These are phyloP conservation scores for Palaemon carinicauda DNA, from an alignment of 1,140 invertebrate species.

Conservation along the genomic window DNA sequence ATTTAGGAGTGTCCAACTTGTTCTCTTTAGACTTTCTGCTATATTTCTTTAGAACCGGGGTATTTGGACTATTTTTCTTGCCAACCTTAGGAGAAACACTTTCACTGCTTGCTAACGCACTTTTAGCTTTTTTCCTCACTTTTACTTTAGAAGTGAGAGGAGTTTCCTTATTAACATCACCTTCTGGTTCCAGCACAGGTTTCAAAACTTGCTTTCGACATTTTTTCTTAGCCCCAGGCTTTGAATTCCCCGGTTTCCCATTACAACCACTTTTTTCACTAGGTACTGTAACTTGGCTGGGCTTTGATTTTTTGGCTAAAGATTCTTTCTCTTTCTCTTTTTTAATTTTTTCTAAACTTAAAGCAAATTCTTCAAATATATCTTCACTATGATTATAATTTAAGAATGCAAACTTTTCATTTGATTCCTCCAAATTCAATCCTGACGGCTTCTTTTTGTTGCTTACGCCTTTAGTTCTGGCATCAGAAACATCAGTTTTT, in stretches of 20 bases:
- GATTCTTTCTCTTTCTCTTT: too few species aligned
- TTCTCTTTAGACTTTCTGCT: constrained; percentile 15
- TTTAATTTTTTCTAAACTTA: too few species aligned
- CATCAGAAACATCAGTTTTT: too few species aligned
- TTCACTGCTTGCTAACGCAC: not conserved
- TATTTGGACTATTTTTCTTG: not conserved
- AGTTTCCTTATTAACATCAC: not conserved
- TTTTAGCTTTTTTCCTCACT: constrained; percentile 27
- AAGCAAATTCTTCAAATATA: too few species aligned
- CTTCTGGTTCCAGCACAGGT: not conserved
- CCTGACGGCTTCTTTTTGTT: too few species aligned
- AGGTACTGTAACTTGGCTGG: not conserved
- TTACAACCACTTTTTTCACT: constrained; percentile 8
- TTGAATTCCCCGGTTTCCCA: not conserved
- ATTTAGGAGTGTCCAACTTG: not conserved
- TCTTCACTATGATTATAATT: too few species aligned
- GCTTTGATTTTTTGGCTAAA: too few species aligned
- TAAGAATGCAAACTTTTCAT: too few species aligned
- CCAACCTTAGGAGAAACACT: not conserved
- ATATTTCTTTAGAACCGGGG: not conserved
- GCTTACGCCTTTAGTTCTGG: too few species aligned
- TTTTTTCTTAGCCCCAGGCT: constrained; percentile 15
- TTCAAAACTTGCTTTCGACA: constrained; percentile 43
- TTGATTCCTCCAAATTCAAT: too few species aligned
- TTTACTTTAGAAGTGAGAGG: not conserved